These are phyloP conservation scores for Dendroctonus ponderosae DNA, from an alignment of 1,140 invertebrate genomes.

Conservation along the genomic window DNA sequence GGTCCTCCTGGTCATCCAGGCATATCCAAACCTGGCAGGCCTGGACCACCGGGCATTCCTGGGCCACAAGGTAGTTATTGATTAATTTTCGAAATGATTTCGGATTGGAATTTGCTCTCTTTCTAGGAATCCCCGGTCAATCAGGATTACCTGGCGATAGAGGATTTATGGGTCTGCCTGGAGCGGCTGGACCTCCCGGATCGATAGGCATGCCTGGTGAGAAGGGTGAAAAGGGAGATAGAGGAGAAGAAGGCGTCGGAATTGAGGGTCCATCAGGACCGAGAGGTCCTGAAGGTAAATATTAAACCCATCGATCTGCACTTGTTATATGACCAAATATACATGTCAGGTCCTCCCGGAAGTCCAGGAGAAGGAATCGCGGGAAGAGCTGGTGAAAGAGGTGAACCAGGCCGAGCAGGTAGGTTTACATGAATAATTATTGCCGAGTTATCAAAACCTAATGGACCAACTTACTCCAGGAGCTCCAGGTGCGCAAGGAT, in stretches of 20 bases:
- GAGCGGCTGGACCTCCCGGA: slow-evolving; percentile 60
- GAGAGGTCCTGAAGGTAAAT: slow-evolving; percentile 61
- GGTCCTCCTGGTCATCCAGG: slow-evolving; percentile 65
- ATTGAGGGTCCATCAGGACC: slow-evolving; percentile 67
- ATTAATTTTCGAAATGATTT: background rate
- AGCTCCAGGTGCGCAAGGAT: slow-evolving; percentile 53
- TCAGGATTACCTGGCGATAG: slow-evolving; percentile 51
- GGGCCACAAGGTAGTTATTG: slow-evolving; percentile 59
- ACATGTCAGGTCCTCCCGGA: slow-evolving; percentile 31
- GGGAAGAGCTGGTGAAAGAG: slow-evolving; percentile 64
- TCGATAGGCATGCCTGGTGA: slow-evolving; percentile 59
- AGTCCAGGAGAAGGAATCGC: slow-evolving; percentile 54
- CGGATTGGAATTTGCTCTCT: slow-evolving; percentile 10
- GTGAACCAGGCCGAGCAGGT: slow-evolving; percentile 66
- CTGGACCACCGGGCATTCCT: slow-evolving; percentile 61
- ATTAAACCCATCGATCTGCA: background rate
- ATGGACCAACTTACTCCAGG: slow-evolving; percentile 42
- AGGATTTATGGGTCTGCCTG: slow-evolving; percentile 66
- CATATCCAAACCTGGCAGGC: slow-evolving; percentile 57
- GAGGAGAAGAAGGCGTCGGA: slow-evolving; percentile 66
- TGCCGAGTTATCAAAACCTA: too few relatives aligned
- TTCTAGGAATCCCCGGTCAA: slow-evolving; percentile 45
- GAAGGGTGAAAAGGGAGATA: slow-evolving; percentile 71
- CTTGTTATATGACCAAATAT: background rate
- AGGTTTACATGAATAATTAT: slow-evolving; percentile 9